Percentiles rank a stretch among this genome's conserved stretches.
Evolutionary conservation across 1,140 invertebrate genomes (phyloP).

Genomic region (Bombus confusus): DNA sequence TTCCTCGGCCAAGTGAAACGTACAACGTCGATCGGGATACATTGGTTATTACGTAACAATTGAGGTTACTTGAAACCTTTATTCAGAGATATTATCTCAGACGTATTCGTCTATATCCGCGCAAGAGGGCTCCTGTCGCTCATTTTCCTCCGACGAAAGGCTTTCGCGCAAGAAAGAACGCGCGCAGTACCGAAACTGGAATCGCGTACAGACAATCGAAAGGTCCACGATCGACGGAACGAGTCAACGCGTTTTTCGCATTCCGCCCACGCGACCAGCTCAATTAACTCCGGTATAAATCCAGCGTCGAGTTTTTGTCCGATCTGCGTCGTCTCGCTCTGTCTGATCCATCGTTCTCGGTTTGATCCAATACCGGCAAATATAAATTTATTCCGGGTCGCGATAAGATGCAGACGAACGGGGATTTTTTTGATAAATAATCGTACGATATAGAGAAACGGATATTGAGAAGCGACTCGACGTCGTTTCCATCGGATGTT

Average conservation of each 20-base stretch:
- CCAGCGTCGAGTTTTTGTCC: neutral
- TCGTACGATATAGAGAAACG: neutral
- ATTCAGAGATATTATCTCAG: too few species aligned
- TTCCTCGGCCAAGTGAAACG: too few species aligned
- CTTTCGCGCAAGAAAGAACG: neutral
- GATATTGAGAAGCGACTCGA: neutral
- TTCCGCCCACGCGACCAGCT: constrained; percentile 2
- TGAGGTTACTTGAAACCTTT: too few species aligned
- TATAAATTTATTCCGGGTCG: constrained; percentile 1
- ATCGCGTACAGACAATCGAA: constrained; percentile 5
- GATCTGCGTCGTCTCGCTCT: neutral
- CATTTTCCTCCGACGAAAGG: neutral
- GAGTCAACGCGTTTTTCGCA: constrained; percentile 17
- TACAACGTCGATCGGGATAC: neutral
- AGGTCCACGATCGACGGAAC: neutral
- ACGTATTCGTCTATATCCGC: too few species aligned
- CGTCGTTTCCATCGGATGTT: neutral
- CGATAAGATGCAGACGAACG: neutral
- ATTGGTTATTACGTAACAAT: neutral
- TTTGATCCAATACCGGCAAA: neutral
- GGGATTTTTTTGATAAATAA: neutral
- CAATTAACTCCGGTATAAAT: constrained; percentile 41
- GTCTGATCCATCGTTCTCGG: neutral
- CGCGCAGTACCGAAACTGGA: neutral
- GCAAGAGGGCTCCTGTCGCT: too few species aligned